Percentiles rank a stretch among this genome's conserved stretches.
Evolutionary conservation across 2,888 invertebrate genomes (phyloP).

Genomic region (Dastarcus helophoroides): DNA sequence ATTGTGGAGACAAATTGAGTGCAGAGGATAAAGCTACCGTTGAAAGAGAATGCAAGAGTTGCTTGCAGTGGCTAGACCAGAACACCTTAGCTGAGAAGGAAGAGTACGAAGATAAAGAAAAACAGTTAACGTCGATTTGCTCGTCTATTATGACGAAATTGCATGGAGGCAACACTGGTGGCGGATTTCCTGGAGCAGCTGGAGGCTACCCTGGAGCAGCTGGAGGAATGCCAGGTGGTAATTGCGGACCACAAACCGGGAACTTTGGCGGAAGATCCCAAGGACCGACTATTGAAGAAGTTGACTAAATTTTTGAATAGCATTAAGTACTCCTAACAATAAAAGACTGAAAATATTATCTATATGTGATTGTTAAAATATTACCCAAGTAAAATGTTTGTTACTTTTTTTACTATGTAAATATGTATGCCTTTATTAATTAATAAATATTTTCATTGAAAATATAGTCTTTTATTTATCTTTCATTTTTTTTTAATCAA

Average conservation of each 20-base stretch:
- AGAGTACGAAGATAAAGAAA: conserved; percentile 52
- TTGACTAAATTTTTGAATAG: conserved; percentile 8
- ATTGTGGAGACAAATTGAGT: conserved; percentile 49
- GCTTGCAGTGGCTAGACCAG: conserved; percentile 54
- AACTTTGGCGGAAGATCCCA: conserved; percentile 13
- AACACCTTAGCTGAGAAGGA: conserved; percentile 56
- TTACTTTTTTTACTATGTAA: too few species aligned
- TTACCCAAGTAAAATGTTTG: too few species aligned
- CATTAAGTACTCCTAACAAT: too few species aligned
- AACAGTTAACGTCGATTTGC: conserved; percentile 38
- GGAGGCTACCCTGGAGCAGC: conserved; percentile 18
- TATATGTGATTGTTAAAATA: too few species aligned
- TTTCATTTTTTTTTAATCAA: too few species aligned
- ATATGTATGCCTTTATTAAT: too few species aligned
- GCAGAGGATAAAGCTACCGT: conserved; percentile 52
- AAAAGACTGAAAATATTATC: too few species aligned
- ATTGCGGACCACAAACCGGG: conserved; percentile 19
- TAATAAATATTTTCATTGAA: too few species aligned
- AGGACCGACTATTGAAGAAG: conserved; percentile 20
- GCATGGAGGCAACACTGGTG: conserved; percentile 29
- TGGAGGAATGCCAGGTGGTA: conserved; percentile 21
- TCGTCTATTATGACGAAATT: conserved; percentile 51
- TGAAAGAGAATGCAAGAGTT: conserved; percentile 43
- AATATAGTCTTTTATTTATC: too few species aligned
- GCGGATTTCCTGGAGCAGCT: too few species aligned